Conservation (phyloP, 1,140 invertebrate genomes). For the Drosophila murphyi region DNA sequence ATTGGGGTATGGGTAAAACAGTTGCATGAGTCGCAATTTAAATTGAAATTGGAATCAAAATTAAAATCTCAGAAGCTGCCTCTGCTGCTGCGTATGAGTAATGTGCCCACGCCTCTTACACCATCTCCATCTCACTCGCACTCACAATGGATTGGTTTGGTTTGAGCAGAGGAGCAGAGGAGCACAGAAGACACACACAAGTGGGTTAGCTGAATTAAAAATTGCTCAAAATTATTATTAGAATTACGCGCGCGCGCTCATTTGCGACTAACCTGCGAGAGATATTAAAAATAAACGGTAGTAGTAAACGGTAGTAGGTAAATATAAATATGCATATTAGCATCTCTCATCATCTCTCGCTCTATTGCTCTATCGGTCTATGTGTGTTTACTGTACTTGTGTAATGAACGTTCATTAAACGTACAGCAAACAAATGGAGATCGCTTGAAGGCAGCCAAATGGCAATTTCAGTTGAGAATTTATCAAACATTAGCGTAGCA, state of each 20-base stretch:
- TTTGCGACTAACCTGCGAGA: conserved; percentile 45
- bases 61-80: conserved; percentile 21
- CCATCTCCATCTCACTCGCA: not conserved
- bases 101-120: conserved; percentile 28
- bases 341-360: not conserved
- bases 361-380: not conserved
- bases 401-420: conserved; percentile 74
- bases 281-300: conserved; percentile 52
- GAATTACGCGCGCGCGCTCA: conserved; percentile 51
- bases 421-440: conserved; percentile 29
- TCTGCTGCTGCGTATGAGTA: conserved; percentile 68
- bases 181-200: conserved; percentile 10
- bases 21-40: conserved; percentile 1
- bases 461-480: conserved; percentile 59
- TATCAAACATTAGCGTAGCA: conserved; percentile 80
- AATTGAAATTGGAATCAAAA: conserved; percentile 15
- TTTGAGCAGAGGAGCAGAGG: conserved; percentile 3
- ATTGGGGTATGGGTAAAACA: not conserved
- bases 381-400: conserved; percentile 37
- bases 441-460: conserved; percentile 42
- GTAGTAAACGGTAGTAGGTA: conserved; percentile 44
- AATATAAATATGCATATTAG: conserved; percentile 42
- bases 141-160: conserved; percentile 13
- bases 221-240: conserved; percentile 67
- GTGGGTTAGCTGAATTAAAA: conserved; percentile 59